Evolutionary conservation across 2,888 invertebrate species (phyloP).

Genomic region (Synanthedon andrenaeformis): DNA sequence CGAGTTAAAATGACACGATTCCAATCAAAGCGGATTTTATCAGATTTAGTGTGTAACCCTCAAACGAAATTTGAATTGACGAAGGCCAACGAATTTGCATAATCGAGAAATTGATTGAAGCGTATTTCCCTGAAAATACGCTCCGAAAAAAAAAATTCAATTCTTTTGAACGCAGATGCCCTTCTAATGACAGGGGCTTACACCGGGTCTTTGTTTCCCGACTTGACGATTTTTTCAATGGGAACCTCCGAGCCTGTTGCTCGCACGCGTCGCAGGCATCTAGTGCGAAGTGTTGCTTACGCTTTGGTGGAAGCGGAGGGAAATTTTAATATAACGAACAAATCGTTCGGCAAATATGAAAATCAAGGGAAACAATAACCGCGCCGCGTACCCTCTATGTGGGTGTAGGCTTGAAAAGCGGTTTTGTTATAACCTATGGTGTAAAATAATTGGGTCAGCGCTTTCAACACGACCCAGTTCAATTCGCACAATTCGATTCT

Average conservation of each 20-base stretch:
- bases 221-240: slow-evolving; percentile 12
- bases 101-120: slow-evolving; percentile 66
- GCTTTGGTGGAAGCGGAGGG: neutral
- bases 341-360: slow-evolving; percentile 37
- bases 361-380: slow-evolving; percentile 34
- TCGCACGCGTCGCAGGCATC: neutral
- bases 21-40: slow-evolving; percentile 37
- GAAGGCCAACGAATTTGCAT: slow-evolving; percentile 45
- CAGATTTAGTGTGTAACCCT: slow-evolving; percentile 30
- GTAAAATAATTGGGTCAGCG: neutral
- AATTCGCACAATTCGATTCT: neutral
- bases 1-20: slow-evolving; percentile 31
- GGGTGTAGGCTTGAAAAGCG: neutral
- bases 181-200: slow-evolving; percentile 38
- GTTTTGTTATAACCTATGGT: neutral
- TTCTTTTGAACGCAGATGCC: slow-evolving; percentile 42
- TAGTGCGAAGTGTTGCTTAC: neutral
- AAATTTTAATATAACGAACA: no score
- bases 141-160: slow-evolving; percentile 36
- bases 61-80: slow-evolving; percentile 35
- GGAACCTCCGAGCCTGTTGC: slow-evolving; percentile 17
- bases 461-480: neutral
- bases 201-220: slow-evolving; percentile 21
- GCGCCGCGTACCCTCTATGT: slow-evolving; percentile 10
- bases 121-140: slow-evolving; percentile 45